Percentiles rank a stretch among this genome's conserved stretches.
Evolutionary conservation across 2,888 invertebrate genomes (phyloP).

Genomic region (Kuschelorhynchus macadamiae): DNA sequence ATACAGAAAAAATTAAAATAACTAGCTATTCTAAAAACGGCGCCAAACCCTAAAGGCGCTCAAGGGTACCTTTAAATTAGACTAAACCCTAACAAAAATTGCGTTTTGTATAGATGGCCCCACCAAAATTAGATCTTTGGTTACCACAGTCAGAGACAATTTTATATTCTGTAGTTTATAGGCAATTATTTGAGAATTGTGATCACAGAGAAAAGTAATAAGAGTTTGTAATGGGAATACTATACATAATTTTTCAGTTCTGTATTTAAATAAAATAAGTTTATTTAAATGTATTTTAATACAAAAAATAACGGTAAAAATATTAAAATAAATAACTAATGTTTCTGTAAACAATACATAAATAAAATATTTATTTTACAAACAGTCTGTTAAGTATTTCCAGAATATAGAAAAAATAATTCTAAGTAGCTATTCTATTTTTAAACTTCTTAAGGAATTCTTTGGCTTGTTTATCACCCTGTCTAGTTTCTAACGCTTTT

Average conservation of each 20-base stretch:
- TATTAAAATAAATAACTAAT: slow-evolving; percentile 1
- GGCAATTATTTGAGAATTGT: too few species aligned
- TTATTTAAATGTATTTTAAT: slow-evolving; percentile 14
- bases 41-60: too few species aligned
- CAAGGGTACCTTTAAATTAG: too few species aligned
- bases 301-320: slow-evolving; percentile 4
- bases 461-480: slow-evolving; percentile 89
- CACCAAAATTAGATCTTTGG: too few species aligned
- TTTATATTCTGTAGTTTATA: too few species aligned
- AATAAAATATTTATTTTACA: slow-evolving; percentile 15
- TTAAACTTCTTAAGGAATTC: slow-evolving; percentile 89
- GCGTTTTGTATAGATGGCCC: too few species aligned
- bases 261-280: too few species aligned
- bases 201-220: too few species aligned
- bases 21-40: slow-evolving; percentile 71
- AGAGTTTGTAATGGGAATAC: too few species aligned
- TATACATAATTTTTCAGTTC: too few species aligned
- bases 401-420: slow-evolving; percentile 4
- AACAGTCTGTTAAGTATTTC: slow-evolving; percentile 43
- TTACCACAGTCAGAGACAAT: too few species aligned
- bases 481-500: slow-evolving; percentile 84
- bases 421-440: slow-evolving; percentile 71
- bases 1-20: slow-evolving; percentile 26
- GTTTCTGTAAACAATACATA: slow-evolving; percentile 15
- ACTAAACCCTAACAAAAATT: too few species aligned